Conservation (phyloP, 1,140 invertebrate genomes). For the Saxidomus purpurata region DNA sequence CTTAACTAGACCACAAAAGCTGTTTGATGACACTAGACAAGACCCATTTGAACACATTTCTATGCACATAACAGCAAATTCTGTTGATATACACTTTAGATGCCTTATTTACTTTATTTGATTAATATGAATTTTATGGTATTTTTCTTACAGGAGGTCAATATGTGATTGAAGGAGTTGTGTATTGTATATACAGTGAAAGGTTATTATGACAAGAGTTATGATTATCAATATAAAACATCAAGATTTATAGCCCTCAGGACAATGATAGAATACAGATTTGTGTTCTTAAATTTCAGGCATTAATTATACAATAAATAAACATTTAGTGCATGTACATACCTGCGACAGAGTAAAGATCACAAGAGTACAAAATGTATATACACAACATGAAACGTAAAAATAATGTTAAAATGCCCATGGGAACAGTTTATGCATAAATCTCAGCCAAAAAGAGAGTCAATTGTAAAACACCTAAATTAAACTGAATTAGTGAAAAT, state of each 20-base stretch:
- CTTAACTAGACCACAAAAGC: neutral
- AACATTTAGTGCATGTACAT: no score
- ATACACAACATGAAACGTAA: no score
- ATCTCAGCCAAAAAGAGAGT: no score
- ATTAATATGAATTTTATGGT: constrained; percentile 14
- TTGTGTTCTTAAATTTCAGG: neutral
- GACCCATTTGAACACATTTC: neutral
- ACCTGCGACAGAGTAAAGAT: no score
- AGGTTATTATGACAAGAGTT: neutral
- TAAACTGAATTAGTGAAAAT: no score
- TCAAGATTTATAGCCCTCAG: neutral
- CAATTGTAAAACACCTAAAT: no score
- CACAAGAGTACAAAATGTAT: no score
- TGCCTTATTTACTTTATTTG: neutral
- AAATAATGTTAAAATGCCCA: no score
- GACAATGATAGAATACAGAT: neutral
- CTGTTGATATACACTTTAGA: constrained; percentile 11
- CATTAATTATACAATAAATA: no score
- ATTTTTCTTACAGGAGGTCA: constrained; percentile 1
- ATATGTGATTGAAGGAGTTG: neutral
- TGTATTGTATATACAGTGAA: neutral
- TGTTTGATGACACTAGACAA: neutral
- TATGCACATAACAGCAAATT: neutral
- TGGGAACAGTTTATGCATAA: no score
- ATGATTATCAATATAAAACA: neutral